phyloP scores from a whole-genome alignment of 2,797 vertebrate species.

The Crenuchus spilurus region DNA sequence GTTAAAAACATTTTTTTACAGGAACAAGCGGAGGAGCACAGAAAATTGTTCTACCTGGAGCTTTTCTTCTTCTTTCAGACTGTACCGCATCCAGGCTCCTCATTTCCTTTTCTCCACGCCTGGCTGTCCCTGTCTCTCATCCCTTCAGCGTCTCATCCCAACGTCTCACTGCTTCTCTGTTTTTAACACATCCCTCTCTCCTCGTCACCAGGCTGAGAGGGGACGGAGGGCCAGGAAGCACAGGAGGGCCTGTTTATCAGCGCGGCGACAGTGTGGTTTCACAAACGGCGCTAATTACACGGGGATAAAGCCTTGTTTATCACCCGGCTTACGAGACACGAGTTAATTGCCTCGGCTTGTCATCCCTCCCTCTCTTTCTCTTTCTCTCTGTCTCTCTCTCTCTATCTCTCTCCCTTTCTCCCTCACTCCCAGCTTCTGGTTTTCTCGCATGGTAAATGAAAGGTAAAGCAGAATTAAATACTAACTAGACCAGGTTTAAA shows the following conservation, averaged over 20 bases:
- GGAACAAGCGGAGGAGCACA: background rate
- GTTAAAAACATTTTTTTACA: background rate
- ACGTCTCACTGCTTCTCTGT: background rate
- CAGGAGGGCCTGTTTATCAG: slow-evolving; percentile 66
- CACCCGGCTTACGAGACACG: slow-evolving; percentile 75
- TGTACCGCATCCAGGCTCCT: background rate
- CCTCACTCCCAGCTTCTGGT: background rate
- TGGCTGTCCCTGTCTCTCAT: background rate
- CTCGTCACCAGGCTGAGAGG: slow-evolving; percentile 41
- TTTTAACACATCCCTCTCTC: background rate
- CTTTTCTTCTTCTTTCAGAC: background rate
- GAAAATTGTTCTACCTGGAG: background rate
- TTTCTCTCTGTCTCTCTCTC: slow-evolving; percentile 48
- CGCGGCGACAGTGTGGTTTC: slow-evolving; percentile 69
- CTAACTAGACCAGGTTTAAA: no score
- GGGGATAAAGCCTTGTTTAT: slow-evolving; percentile 78
- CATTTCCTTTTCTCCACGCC: background rate
- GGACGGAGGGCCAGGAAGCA: slow-evolving; percentile 23
- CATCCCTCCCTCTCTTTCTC: slow-evolving; percentile 44
- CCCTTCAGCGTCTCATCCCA: no score
- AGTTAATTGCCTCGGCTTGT: slow-evolving; percentile 78
- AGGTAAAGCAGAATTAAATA: slow-evolving; percentile 1
- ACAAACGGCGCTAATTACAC: slow-evolving; percentile 81
- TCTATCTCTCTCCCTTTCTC: background rate
- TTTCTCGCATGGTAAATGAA: background rate